Evolutionary conservation across 2,888 invertebrate species (phyloP).

Genomic region (Anticlea derivata): DNA sequence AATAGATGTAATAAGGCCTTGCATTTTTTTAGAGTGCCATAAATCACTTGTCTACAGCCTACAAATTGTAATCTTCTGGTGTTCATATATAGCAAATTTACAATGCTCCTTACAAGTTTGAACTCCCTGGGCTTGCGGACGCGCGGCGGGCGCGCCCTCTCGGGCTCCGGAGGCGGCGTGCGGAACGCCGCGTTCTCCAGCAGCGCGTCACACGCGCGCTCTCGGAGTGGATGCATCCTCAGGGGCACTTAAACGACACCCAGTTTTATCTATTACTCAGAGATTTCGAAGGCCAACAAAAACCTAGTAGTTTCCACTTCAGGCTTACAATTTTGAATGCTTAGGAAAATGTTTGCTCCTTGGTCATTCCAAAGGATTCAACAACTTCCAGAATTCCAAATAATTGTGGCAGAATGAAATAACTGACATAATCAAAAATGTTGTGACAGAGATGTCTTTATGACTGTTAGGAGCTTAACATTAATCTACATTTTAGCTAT

Average conservation of each 20-base stretch:
- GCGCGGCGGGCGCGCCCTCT: slow-evolving; percentile 62
- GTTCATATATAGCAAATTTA: too few species aligned
- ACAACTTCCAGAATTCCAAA: slow-evolving; percentile 4
- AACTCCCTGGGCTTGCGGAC: slow-evolving; percentile 62
- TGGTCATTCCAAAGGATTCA: not conserved
- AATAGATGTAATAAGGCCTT: too few species aligned
- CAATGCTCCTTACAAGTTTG: slow-evolving; percentile 66
- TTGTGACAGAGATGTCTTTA: too few species aligned
- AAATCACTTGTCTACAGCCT: too few species aligned
- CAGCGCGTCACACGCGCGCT: slow-evolving; percentile 61
- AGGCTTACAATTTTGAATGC: not conserved
- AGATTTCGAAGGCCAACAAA: not conserved
- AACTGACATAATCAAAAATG: too few species aligned
- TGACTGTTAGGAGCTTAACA: too few species aligned
- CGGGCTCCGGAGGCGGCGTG: slow-evolving; percentile 71
- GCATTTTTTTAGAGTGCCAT: too few species aligned
- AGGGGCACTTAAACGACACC: not conserved
- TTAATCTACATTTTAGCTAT: too few species aligned
- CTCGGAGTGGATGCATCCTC: slow-evolving; percentile 63
- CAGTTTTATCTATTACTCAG: not conserved
- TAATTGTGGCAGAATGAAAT: slow-evolving; percentile 15
- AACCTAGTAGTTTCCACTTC: not conserved
- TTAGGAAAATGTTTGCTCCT: not conserved
- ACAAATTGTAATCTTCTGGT: too few species aligned
- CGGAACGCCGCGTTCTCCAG: slow-evolving; percentile 58